phyloP scores from a whole-genome alignment of 1,140 invertebrate species.

The Agraylea sexmaculata region DNA sequence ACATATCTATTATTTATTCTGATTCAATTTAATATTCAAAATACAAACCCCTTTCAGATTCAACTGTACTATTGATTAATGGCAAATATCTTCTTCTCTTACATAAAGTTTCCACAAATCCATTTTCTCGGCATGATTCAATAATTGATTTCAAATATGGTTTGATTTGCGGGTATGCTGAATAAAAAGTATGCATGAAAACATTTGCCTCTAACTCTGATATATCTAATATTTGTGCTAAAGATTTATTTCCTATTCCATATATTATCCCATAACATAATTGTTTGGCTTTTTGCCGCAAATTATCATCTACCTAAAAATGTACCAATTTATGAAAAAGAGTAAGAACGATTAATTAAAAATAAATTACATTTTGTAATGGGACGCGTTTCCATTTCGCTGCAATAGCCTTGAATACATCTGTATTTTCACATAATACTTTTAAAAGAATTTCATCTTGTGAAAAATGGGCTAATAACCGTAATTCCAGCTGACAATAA shows the following conservation, averaged over 20 bases:
- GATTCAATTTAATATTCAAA: slow-evolving; percentile 4
- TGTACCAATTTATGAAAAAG: neutral
- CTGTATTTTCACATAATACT: slow-evolving; percentile 60
- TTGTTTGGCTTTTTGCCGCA: slow-evolving; percentile 82
- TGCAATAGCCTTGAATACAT: slow-evolving; percentile 83
- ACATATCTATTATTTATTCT: slow-evolving; percentile 4
- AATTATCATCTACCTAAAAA: slow-evolving; percentile 53
- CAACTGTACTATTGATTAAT: slow-evolving; percentile 54
- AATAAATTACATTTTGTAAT: slow-evolving; percentile 4
- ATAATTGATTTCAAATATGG: slow-evolving; percentile 55
- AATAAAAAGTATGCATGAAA: slow-evolving; percentile 76
- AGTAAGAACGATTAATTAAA: neutral
- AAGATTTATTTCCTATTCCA: slow-evolving; percentile 82
- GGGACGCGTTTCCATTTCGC: slow-evolving; percentile 64
- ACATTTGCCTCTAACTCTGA: slow-evolving; percentile 64
- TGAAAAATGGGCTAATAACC: slow-evolving; percentile 85
- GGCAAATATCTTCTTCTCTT: slow-evolving; percentile 70
- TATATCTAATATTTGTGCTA: slow-evolving; percentile 74
- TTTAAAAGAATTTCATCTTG: slow-evolving; percentile 58
- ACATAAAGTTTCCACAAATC: slow-evolving; percentile 74
- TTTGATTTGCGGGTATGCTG: slow-evolving; percentile 63
- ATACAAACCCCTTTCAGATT: slow-evolving; percentile 35
- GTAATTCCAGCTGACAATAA: slow-evolving; percentile 91
- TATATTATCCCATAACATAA: slow-evolving; percentile 96
- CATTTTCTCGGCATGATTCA: slow-evolving; percentile 54